phyloP scores from a whole-genome alignment of 2,888 invertebrate genomes.

The Cheiracanthium punctorium region DNA sequence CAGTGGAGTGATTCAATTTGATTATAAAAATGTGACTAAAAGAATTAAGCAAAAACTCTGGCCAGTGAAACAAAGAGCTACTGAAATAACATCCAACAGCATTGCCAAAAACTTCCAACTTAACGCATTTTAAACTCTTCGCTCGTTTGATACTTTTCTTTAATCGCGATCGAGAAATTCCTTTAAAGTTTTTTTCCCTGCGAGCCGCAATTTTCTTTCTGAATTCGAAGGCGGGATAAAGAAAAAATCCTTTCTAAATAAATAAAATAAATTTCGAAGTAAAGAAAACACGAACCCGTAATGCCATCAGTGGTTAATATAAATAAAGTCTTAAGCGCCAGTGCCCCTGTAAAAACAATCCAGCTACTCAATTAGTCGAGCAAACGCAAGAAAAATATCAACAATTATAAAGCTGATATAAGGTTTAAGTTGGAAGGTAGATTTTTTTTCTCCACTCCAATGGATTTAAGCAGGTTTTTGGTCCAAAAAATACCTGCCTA shows the following conservation, averaged over 20 bases:
- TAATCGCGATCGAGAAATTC: slow-evolving; percentile 56
- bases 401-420: slow-evolving; percentile 70
- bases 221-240: background rate
- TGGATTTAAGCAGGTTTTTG: slow-evolving; percentile 66
- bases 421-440: slow-evolving; percentile 52
- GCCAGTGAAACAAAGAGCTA: slow-evolving; percentile 46
- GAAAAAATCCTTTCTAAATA: slow-evolving; percentile 52
- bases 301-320: slow-evolving; percentile 70
- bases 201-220: slow-evolving; percentile 26
- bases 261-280: slow-evolving; percentile 66
- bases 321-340: slow-evolving; percentile 68
- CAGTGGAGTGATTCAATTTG: slow-evolving; percentile 35
- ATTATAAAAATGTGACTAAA: slow-evolving; percentile 38
- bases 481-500: slow-evolving; percentile 65
- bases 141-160: slow-evolving; percentile 66
- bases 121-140: slow-evolving; percentile 56
- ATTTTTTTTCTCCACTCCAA: slow-evolving; percentile 46
- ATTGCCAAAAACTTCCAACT: slow-evolving; percentile 60
- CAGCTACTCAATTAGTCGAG: slow-evolving; percentile 67
- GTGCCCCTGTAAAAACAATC: slow-evolving; percentile 68
- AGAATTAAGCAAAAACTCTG: slow-evolving; percentile 33
- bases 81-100: slow-evolving; percentile 67
- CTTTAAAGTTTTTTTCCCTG: slow-evolving; percentile 54
- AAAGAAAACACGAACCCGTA: slow-evolving; percentile 65
- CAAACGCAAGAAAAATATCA: slow-evolving; percentile 69